Evolutionary conservation across 30 jellyfish, hydroid and myxozoan genomes (phyloP).

Genomic region (Chironex yamaguchii): DNA sequence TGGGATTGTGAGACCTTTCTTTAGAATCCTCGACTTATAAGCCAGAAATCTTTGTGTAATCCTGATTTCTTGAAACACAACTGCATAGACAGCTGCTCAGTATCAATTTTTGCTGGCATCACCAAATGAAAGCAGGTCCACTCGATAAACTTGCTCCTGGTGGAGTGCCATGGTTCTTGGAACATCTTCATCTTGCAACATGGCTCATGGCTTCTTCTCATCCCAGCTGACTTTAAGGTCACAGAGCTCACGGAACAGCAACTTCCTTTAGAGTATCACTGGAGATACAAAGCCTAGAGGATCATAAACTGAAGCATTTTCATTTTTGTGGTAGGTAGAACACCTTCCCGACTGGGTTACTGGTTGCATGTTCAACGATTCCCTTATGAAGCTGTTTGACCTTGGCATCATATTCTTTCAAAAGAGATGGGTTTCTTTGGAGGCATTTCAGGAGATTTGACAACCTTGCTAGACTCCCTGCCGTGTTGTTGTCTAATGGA

Average conservation of each 20-base stretch:
- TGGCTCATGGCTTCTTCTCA: not conserved
- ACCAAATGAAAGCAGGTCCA: slow-evolving; percentile 48
- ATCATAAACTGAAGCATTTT: too few species aligned
- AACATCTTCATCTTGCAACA: not conserved
- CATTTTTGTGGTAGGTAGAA: slow-evolving; percentile 71
- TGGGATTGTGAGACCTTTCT: slow-evolving; percentile 29
- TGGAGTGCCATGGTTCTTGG: slow-evolving; percentile 13
- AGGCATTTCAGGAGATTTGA: slow-evolving; percentile 45
- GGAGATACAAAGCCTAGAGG: too few species aligned
- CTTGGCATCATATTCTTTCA: slow-evolving; percentile 47
- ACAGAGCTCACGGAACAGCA: slow-evolving; percentile 20
- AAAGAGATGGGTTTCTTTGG: slow-evolving; percentile 63
- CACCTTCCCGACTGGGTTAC: slow-evolving; percentile 27
- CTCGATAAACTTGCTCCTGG: not conserved
- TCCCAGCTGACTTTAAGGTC: slow-evolving; percentile 50
- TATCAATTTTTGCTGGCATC: slow-evolving; percentile 63
- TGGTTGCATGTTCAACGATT: slow-evolving; percentile 47
- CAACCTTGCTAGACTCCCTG: slow-evolving; percentile 73
- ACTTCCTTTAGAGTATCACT: too few species aligned
- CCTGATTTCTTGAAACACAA: slow-evolving; percentile 24
- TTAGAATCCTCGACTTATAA: slow-evolving; percentile 8
- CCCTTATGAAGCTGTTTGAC: slow-evolving; percentile 64
- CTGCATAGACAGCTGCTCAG: slow-evolving; percentile 38
- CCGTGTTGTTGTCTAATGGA: slow-evolving; percentile 43
- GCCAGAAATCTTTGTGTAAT: not conserved